Base-by-base conservation (phyloP, 2,113 vertebrate species). In the Macquaria australasica region DNA sequence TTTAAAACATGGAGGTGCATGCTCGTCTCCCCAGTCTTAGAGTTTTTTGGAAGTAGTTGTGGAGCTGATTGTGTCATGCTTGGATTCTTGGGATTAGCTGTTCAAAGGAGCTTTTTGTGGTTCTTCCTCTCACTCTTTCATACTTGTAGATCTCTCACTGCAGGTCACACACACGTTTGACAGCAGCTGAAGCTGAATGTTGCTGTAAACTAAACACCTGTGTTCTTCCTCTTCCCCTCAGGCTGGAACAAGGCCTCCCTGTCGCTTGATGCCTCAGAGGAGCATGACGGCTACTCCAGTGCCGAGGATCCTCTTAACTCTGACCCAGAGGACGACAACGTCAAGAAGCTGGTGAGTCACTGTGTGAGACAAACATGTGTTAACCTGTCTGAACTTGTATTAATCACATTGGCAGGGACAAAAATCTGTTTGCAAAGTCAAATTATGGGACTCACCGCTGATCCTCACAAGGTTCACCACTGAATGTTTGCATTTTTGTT, bases 241-340 rank as follows among this genome's bases (percentile, higher is more conserved):
- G 98, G 97, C 6, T 99, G 98, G 97, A 95, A 95, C 87, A 99
- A 97, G 92, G 84, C 96, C 0, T 96, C 97, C 7, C 94, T 97
- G 59, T 98, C 97, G 0, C 88, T 97, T 62, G 97, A 98, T 63
- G 96, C 95, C 18, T 97, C 97, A 2, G 98, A 97, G 94, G 98
- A 99, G 86, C 95, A 96, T 5, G 98, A 98, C 0, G 97, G 96
- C 55, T 99, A 98, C 93, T 99, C 98, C 18, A 99, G 98, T 2
- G 94, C 96, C 0, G 98, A 99, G 74, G 98, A 99, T 12, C 97
- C 96, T 0, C 89, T 98, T 8, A 99, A 98, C 92, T 99, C 98
- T 0, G 98, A 99, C 78, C 96, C 96, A 0, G 98, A 99, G 89
- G 98, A 99, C 0, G 98, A 98, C 48, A 94, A 73, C 70, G 94